These are phyloP conservation scores for Deilephila porcellus DNA, from an alignment of 2,888 invertebrate genomes.

Conservation along the genomic window DNA sequence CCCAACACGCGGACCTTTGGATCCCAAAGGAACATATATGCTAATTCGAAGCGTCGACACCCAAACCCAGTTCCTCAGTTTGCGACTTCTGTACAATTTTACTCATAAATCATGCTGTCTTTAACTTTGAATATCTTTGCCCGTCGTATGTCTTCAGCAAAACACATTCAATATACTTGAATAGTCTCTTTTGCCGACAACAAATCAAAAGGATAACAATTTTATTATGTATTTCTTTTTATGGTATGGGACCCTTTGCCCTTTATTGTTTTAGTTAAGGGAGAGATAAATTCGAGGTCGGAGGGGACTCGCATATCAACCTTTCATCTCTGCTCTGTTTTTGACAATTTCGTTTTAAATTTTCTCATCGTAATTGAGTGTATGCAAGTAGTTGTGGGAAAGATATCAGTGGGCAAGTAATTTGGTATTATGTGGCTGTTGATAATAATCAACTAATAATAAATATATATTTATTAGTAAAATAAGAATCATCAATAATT, in stretches of 20 bases:
- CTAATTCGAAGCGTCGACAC: constrained; percentile 19
- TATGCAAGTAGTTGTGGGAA: too few relatives aligned
- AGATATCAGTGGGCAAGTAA: too few relatives aligned
- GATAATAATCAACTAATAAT: too few relatives aligned
- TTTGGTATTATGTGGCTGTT: too few relatives aligned
- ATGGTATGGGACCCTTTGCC: constrained; percentile 43
- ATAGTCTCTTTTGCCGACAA: constrained; percentile 38
- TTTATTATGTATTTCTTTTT: constrained; percentile 48
- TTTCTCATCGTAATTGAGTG: not conserved
- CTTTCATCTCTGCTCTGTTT: constrained; percentile 24
- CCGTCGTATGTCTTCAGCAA: constrained; percentile 27
- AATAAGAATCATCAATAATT: too few relatives aligned
- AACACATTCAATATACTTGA: constrained; percentile 34
- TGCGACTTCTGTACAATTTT: constrained; percentile 13
- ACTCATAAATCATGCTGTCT: constrained; percentile 24
- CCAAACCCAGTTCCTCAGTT: constrained; percentile 17
- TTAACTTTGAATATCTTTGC: constrained; percentile 22
- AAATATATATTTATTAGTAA: too few relatives aligned
- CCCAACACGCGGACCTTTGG: not conserved
- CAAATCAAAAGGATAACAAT: constrained; percentile 48
- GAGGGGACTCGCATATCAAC: constrained; percentile 11
- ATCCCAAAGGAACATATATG: not conserved
- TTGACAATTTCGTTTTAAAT: constrained; percentile 18
- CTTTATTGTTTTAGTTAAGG: constrained; percentile 52
- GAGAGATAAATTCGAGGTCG: constrained; percentile 44